These are phyloP conservation scores for Apocrypta bakeri DNA, from an alignment of 1,140 invertebrate species.

Conservation along the genomic window DNA sequence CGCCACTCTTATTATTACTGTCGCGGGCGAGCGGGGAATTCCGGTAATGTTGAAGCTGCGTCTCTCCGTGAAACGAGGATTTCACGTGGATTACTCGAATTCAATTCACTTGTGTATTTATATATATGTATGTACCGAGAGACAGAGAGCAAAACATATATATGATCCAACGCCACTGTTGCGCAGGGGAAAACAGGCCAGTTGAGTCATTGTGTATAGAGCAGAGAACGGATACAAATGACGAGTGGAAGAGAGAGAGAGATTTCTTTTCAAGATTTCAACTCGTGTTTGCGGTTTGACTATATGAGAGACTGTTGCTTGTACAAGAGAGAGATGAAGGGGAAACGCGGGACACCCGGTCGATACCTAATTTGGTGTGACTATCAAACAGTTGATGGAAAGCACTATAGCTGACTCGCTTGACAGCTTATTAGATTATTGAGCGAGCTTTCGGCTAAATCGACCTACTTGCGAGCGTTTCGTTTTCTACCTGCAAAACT, in stretches of 20 bases:
- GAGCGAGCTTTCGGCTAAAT: not conserved
- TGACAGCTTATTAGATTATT: constrained; percentile 30
- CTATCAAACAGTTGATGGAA: constrained; percentile 8
- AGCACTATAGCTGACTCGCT: not conserved
- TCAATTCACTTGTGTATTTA: constrained; percentile 27
- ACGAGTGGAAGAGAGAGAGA: not conserved
- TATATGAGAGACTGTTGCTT: constrained; percentile 8
- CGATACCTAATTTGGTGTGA: constrained; percentile 27
- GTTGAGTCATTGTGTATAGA: not conserved
- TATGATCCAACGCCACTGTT: not conserved
- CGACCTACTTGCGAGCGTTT: not conserved
- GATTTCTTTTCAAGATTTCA: not conserved
- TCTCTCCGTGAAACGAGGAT: constrained; percentile 42
- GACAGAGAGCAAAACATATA: too few relatives aligned
- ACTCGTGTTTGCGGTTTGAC: constrained; percentile 16
- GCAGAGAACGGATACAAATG: not conserved
- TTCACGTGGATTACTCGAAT: constrained; percentile 51
- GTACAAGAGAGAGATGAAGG: not conserved
- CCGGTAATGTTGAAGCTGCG: not conserved
- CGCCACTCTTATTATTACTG: constrained; percentile 53
- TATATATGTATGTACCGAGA: not conserved
- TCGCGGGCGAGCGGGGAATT: constrained; percentile 49
- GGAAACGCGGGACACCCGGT: not conserved
- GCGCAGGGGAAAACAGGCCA: not conserved
- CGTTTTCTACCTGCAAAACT: not conserved